Conservation (phyloP, 2,113 vertebrate genomes). For the Lepidothrix coronata region DNA sequence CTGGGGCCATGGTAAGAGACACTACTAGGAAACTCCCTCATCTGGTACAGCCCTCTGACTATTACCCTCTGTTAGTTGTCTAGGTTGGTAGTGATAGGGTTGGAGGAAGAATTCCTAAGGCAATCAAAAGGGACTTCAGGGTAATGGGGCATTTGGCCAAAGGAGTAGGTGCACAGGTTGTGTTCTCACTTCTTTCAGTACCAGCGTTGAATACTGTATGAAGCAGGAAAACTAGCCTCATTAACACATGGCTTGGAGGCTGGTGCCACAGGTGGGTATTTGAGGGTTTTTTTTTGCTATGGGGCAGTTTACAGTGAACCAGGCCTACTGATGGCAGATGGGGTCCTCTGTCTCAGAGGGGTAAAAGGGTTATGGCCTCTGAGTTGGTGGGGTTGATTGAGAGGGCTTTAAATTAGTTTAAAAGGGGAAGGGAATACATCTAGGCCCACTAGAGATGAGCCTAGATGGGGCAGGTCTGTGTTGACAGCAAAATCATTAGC, state of each 20-base stretch:
- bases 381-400: background rate
- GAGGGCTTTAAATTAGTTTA: background rate
- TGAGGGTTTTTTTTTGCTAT: background rate
- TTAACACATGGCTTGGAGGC: background rate
- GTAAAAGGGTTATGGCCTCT: background rate
- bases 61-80: background rate
- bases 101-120: background rate
- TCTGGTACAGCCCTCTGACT: background rate
- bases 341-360: background rate
- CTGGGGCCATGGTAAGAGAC: background rate
- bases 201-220: background rate
- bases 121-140: background rate
- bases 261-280: too few species aligned
- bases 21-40: fast-evolving
- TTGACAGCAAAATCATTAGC: background rate
- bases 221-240: background rate
- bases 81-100: background rate
- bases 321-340: background rate
- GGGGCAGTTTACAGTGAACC: background rate
- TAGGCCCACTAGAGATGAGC: background rate
- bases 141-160: background rate
- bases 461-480: background rate
- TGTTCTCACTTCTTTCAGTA: background rate
- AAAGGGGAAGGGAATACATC: background rate
- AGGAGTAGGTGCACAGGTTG: background rate